These are phyloP conservation scores for Tokudaia tokunoshimensis DNA, from an alignment of 2,797 vertebrate genomes.

Conservation along the genomic window DNA sequence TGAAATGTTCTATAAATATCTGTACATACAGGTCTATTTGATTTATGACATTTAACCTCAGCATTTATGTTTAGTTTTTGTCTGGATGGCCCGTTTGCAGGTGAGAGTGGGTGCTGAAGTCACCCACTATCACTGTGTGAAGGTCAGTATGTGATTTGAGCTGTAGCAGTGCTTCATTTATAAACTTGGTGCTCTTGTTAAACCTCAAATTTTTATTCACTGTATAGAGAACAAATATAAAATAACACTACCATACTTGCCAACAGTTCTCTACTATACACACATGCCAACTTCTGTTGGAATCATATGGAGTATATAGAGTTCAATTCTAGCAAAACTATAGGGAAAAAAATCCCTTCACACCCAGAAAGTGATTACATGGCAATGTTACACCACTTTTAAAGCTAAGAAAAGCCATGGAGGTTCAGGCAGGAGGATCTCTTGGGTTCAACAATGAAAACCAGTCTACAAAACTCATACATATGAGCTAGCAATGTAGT, in stretches of 20 bases:
- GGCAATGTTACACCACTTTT: constrained; percentile 12
- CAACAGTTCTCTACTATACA: neutral
- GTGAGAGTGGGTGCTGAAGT: neutral
- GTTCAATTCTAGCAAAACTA: constrained; percentile 42
- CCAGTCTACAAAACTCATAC: neutral
- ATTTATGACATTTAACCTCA: neutral
- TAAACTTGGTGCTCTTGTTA: neutral
- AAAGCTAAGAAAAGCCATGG: constrained; percentile 39
- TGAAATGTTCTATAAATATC: neutral
- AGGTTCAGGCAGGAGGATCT: neutral
- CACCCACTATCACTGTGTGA: neutral
- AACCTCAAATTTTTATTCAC: neutral
- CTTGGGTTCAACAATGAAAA: neutral
- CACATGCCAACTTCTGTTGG: constrained; percentile 35
- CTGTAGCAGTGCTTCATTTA: neutral
- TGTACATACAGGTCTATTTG: neutral
- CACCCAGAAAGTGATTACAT: constrained; percentile 40
- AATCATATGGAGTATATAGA: constrained; percentile 1
- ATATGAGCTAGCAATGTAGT: neutral
- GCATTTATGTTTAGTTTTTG: neutral
- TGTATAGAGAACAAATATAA: constrained; percentile 37
- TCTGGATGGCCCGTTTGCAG: neutral
- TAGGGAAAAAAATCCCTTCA: neutral
- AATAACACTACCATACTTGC: neutral
- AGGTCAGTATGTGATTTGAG: neutral